Percentiles rank a stretch among this genome's conserved stretches.
Evolutionary conservation across 64 coral and sea anemone species (phyloP).

Genomic region (Montipora foliosa): DNA sequence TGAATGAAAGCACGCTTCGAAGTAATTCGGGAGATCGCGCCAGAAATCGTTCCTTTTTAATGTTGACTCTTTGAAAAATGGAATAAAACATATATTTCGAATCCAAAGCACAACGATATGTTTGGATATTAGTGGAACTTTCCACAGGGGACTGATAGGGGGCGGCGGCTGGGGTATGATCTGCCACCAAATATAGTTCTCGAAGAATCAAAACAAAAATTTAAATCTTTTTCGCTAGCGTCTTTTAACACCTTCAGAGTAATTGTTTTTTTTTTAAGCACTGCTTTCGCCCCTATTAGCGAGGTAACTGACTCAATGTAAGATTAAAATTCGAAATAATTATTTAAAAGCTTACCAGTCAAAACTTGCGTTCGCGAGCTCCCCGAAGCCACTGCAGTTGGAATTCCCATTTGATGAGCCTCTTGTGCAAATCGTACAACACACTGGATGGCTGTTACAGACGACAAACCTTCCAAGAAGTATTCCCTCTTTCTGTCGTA

Average conservation of each 20-base stretch:
- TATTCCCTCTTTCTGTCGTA: conserved; percentile 92
- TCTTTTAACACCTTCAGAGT: too few relatives aligned
- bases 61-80: neutral
- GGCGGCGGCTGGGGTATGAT: neutral
- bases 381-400: conserved; percentile 90
- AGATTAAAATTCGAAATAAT: neutral
- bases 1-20: neutral
- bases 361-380: conserved; percentile 83
- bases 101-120: neutral
- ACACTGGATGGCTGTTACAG: conserved; percentile 70
- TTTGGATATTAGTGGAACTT: neutral
- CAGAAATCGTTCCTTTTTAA: neutral
- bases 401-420: conserved; percentile 65
- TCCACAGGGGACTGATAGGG: conserved; percentile 4
- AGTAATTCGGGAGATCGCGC: neutral
- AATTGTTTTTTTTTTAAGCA: too few relatives aligned
- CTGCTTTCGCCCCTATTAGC: too few relatives aligned
- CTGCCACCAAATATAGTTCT: neutral
- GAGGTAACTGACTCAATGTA: too few relatives aligned
- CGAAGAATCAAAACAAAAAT: neutral
- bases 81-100: neutral
- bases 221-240: neutral
- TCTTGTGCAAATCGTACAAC: conserved; percentile 84
- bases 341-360: neutral
- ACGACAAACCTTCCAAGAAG: conserved; percentile 72